Conservation (phyloP, 2,797 vertebrate genomes). For the Lagocephalus sceleratus region DNA sequence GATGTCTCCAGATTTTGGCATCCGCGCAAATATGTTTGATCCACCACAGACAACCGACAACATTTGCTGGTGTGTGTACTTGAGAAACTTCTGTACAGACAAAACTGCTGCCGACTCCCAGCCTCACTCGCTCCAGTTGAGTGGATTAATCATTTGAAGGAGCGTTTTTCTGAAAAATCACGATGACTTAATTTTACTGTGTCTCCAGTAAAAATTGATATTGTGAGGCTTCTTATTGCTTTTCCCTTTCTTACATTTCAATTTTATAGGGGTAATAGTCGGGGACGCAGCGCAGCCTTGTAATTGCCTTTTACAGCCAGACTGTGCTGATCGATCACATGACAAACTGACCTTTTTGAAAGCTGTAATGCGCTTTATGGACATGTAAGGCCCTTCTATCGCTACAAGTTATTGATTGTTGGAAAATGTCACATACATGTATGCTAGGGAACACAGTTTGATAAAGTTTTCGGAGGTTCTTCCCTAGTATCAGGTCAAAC, state of each 20-base stretch:
- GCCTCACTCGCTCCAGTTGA: too few species aligned
- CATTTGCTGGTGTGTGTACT: too few species aligned
- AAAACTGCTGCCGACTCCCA: too few species aligned
- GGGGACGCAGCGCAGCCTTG: slow-evolving; percentile 24
- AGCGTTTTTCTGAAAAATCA: too few species aligned
- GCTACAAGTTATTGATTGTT: slow-evolving; percentile 48
- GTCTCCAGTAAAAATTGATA: slow-evolving; percentile 34
- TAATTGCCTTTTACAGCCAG: slow-evolving; percentile 49
- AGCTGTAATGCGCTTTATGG: slow-evolving; percentile 39
- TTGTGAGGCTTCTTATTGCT: slow-evolving; percentile 6
- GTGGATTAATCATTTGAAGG: too few species aligned
- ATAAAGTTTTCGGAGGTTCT: background rate
- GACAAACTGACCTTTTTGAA: slow-evolving; percentile 51
- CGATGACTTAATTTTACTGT: background rate
- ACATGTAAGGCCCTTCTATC: slow-evolving; percentile 28
- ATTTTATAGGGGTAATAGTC: slow-evolving; percentile 42
- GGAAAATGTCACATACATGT: slow-evolving; percentile 40
- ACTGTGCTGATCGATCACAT: slow-evolving; percentile 51
- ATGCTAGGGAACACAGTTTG: slow-evolving; percentile 16
- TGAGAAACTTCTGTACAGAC: too few species aligned
- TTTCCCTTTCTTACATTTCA: slow-evolving; percentile 26
- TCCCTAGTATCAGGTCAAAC: background rate
- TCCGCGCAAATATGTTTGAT: too few species aligned
- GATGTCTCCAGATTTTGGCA: too few species aligned
- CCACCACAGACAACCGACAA: too few species aligned